Conservation (phyloP, 2,888 invertebrate genomes). For the Acronicta psi region DNA sequence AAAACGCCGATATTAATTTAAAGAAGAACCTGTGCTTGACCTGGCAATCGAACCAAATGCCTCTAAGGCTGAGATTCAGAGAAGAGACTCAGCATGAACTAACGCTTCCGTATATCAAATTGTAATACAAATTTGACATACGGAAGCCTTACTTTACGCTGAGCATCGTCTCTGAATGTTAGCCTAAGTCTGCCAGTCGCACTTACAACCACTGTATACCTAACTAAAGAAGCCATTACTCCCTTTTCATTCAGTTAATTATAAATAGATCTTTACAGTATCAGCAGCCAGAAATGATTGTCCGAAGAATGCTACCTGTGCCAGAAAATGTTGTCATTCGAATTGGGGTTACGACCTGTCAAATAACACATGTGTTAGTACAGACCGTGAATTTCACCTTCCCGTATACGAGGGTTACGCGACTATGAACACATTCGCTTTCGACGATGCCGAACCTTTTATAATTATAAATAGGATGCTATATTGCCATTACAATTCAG, state of each 20-base stretch:
- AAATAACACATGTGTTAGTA: not conserved
- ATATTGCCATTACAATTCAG: not conserved
- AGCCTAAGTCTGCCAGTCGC: no score
- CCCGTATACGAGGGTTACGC: not conserved
- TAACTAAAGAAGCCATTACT: no score
- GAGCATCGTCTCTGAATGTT: no score
- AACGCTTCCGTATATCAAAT: no score
- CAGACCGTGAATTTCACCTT: not conserved
- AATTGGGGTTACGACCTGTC: not conserved
- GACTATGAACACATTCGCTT: not conserved
- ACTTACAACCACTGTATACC: no score
- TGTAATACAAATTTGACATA: no score
- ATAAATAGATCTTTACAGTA: not conserved
- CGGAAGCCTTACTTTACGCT: no score
- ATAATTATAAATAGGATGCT: not conserved
- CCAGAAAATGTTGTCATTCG: not conserved
- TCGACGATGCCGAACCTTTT: not conserved
- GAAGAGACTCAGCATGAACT: no score
- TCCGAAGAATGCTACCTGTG: not conserved
- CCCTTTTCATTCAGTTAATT: not conserved
- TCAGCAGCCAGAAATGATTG: not conserved
- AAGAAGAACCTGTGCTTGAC: no score
- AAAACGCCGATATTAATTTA: no score
- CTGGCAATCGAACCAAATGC: no score
- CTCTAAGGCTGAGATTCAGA: no score